Base-by-base conservation (phyloP, 2,888 invertebrate species). In the Diarsia rubi region DNA sequence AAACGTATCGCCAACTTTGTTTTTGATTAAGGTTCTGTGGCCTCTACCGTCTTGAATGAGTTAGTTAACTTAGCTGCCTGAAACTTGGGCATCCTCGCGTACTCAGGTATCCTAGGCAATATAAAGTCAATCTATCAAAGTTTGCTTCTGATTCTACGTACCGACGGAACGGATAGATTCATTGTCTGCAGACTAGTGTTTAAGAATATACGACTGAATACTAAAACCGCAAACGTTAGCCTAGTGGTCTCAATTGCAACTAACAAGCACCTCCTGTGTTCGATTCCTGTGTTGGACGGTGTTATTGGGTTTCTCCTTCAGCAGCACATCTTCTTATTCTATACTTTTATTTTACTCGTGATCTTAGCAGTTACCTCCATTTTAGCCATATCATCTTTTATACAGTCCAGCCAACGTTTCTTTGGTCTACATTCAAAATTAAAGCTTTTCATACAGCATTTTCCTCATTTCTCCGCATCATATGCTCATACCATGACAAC, bases 101-200 rank as follows among this genome's bases (percentile, higher is more conserved):
- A 64, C 19, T 68, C 45, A 31, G 47, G 57, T 67, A 78, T 47
- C 44, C 64, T 68, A 71, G 67, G 52, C 79, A 83, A 65, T 71
- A 83, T 71, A 71, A 83, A 71, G 83, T 64, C 54, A 78, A 78
- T 83, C 59, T 64, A 80, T 71, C 79, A 83, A 70, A 69, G 47
- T 71, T 83, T 54, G 19, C 16, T 59, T 45, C 63, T n/a, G 42
- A 54, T n/a, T 47, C 24, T 31, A 24, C 31, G 66, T 0, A 62
- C 14, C 24, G 2, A 19, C 14, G 21, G 37, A 52, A 57, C 45
- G 24, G 24, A 45, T 64, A 44, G n/a, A 27, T 54, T 27, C 31
- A 14, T 52, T 6, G 47, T 19, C 54, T 19, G 14, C 0, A 19
- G 24, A 21, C 19, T 24, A 52, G 8, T 44, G 45, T 52, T 65